A percentile compares a stretch with the other conserved stretches of the same genome.
Conservation (phyloP, 2,113 vertebrate species). For the Spilogale gracilis region DNA sequence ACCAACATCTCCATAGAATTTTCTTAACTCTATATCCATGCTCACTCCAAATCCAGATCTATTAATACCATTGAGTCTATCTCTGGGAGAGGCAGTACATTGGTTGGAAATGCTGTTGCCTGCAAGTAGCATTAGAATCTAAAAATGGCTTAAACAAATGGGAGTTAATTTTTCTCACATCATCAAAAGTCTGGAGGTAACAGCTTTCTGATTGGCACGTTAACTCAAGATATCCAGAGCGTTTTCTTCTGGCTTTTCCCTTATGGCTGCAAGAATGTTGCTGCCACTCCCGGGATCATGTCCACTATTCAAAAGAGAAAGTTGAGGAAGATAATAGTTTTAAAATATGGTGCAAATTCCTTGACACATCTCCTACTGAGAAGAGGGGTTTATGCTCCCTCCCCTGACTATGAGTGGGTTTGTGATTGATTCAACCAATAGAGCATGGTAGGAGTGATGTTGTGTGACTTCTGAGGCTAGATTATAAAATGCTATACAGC, state of each 20-base stretch:
- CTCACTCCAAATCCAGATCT: slow-evolving; percentile 5
- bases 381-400: neutral
- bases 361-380: neutral
- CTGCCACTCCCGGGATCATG: neutral
- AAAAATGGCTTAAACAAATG: slow-evolving; percentile 4
- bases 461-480: neutral
- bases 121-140: neutral
- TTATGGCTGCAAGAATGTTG: neutral
- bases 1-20: neutral
- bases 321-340: neutral
- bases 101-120: neutral
- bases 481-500: neutral
- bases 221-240: neutral
- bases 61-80: neutral
- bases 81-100: neutral
- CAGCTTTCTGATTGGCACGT: neutral
- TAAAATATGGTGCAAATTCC: neutral
- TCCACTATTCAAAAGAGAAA: neutral
- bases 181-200: neutral
- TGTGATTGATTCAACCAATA: neutral
- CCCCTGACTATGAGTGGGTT: neutral
- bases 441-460: neutral
- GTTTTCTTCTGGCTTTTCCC: neutral
- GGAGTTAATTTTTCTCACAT: slow-evolving; percentile 40
- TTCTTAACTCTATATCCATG: slow-evolving; percentile 17